Evolutionary conservation across 2,113 vertebrate genomes (phyloP).

Genomic region (Athene cunicularia): DNA sequence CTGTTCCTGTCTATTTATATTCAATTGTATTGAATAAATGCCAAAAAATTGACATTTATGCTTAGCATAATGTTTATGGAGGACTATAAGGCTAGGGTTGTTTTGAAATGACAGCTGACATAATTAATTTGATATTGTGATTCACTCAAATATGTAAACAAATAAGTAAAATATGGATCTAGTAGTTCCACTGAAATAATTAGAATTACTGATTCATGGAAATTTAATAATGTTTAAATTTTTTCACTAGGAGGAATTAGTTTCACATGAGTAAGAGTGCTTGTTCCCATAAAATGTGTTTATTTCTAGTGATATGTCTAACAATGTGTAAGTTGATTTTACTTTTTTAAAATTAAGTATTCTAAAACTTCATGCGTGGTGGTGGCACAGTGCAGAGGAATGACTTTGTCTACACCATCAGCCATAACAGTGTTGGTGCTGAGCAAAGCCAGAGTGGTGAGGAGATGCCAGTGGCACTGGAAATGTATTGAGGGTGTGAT

Average conservation of each 20-base stretch:
- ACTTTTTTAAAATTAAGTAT: background rate
- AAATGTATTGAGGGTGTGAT: background rate
- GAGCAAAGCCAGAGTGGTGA: background rate
- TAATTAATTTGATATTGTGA: background rate
- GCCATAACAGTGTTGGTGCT: background rate
- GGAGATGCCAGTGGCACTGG: background rate
- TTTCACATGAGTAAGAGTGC: background rate
- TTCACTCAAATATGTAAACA: background rate
- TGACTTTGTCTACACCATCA: background rate
- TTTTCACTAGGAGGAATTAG: background rate
- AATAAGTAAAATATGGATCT: background rate
- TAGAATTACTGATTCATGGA: slow-evolving; percentile 7
- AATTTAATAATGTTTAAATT: background rate
- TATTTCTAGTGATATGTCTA: background rate
- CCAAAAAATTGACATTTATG: background rate
- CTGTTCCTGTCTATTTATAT: background rate
- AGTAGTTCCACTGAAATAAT: background rate
- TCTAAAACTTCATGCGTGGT: background rate
- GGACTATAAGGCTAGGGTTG: background rate
- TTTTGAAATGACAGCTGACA: background rate
- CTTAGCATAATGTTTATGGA: background rate
- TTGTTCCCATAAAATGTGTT: background rate
- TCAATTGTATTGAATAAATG: background rate
- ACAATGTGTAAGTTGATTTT: background rate
- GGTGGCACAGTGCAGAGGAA: background rate